Percentiles rank a stretch among this genome's conserved stretches.
Conservation (phyloP, 2,113 vertebrate genomes). For the Pelvicachromis taeniatus region DNA sequence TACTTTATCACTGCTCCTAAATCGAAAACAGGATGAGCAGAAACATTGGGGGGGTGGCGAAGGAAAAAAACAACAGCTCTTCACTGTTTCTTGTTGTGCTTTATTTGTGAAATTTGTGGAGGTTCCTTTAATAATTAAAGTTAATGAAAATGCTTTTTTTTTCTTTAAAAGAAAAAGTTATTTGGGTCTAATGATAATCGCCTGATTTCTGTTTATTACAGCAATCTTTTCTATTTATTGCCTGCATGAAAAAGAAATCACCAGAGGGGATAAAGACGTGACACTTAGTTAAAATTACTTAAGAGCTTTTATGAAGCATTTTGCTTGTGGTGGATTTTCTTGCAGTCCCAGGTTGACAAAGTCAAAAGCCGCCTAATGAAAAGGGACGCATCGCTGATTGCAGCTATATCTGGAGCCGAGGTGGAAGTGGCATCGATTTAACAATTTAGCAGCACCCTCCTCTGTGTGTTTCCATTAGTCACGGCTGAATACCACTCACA, state of each 20-base stretch:
- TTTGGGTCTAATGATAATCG: neutral
- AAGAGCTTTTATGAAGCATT: constrained; percentile 69
- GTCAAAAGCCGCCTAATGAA: constrained; percentile 93
- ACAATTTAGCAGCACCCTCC: constrained; percentile 83
- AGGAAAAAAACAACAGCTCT: neutral
- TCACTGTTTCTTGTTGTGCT: constrained; percentile 5
- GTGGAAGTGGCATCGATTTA: constrained; percentile 95
- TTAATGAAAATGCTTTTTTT: neutral
- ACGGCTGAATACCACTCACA: constrained; percentile 83
- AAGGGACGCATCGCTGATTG: constrained; percentile 94
- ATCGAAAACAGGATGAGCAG: constrained; percentile 49
- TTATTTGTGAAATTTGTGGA: constrained; percentile 18
- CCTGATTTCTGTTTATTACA: constrained; percentile 4
- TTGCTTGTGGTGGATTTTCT: constrained; percentile 76
- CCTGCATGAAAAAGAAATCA: neutral
- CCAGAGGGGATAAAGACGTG: constrained; percentile 26
- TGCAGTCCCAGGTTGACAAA: constrained; percentile 82
- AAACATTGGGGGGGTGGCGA: constrained; percentile 5
- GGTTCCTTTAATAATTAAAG: constrained; percentile 6
- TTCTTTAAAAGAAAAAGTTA: neutral
- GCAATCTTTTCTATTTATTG: neutral
- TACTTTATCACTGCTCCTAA: constrained; percentile 71
- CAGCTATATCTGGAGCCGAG: constrained; percentile 89
- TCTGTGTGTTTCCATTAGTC: constrained; percentile 87
- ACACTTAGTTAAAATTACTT: constrained; percentile 37